A percentile compares a stretch with the other conserved stretches of the same genome.
These are phyloP conservation scores for Zaprionus gabonicus DNA, from an alignment of 1,140 invertebrate genomes.

Conservation along the genomic window DNA sequence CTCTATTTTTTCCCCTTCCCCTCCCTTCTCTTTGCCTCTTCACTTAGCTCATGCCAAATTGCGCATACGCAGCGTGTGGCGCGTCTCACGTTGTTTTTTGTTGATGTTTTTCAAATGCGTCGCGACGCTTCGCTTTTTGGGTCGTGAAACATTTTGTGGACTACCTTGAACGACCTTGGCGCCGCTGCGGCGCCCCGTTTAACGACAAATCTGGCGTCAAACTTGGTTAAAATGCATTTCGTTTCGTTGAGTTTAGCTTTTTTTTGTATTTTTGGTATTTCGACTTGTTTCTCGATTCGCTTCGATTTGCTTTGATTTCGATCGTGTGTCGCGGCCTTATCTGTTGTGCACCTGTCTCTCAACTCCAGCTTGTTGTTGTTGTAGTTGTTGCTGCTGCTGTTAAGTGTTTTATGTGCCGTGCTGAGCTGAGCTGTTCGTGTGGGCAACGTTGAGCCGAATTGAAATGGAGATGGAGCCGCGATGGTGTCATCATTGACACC, in stretches of 20 bases:
- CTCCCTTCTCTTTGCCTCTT: no score
- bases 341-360: constrained; percentile 30
- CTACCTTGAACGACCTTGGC: constrained; percentile 80
- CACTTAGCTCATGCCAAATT: constrained; percentile 47
- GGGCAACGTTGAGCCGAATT: constrained; percentile 17
- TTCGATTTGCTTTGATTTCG: constrained; percentile 27
- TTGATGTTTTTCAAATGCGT: constrained; percentile 11
- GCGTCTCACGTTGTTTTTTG: constrained; percentile 28
- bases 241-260: constrained; percentile 3
- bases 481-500: constrained; percentile 81
- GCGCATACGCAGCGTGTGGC: constrained; percentile 75
- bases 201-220: constrained; percentile 40
- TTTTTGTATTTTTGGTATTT: constrained; percentile 15
- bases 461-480: constrained; percentile 26
- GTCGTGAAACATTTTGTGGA: constrained; percentile 60
- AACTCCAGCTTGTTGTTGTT: constrained; percentile 6
- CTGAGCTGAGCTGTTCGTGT: constrained; percentile 19
- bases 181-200: constrained; percentile 64
- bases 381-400: constrained; percentile 9
- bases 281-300: constrained; percentile 4
- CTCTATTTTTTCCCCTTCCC: neutral
- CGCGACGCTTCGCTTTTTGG: constrained; percentile 16
- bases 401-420: constrained; percentile 19
- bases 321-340: constrained; percentile 30
- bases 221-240: constrained; percentile 78